Percentiles rank a stretch among this genome's conserved stretches.
These are phyloP conservation scores for Orestias chungarensis DNA, from an alignment of 2,797 vertebrate genomes.

Conservation along the genomic window DNA sequence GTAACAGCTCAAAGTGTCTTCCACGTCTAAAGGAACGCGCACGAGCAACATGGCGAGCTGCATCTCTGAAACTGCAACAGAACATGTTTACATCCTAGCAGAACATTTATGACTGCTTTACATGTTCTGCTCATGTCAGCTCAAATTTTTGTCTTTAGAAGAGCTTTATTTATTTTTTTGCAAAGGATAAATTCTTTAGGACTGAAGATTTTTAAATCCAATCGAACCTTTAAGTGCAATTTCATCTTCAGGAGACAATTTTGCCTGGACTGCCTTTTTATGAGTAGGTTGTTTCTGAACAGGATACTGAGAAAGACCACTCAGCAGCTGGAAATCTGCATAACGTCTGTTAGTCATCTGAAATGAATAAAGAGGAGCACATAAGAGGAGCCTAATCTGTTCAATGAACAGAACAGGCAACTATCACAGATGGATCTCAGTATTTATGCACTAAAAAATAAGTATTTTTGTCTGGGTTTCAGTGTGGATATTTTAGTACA, in stretches of 20 bases:
- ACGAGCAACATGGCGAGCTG: slow-evolving; percentile 76
- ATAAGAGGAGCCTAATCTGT: background rate
- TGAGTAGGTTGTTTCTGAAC: background rate
- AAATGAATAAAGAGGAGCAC: slow-evolving; percentile 30
- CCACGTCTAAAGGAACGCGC: slow-evolving; percentile 88
- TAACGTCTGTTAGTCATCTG: slow-evolving; percentile 89
- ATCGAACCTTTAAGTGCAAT: slow-evolving; percentile 57
- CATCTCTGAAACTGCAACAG: slow-evolving; percentile 71
- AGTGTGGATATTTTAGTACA: too few species aligned
- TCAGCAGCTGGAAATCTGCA: slow-evolving; percentile 75
- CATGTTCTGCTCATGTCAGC: background rate
- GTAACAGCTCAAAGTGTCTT: slow-evolving; percentile 86
- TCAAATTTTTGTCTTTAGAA: background rate
- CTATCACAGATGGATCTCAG: background rate
- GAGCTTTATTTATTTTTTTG: background rate
- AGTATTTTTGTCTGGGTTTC: too few species aligned
- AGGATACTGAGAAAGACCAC: slow-evolving; percentile 34
- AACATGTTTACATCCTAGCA: slow-evolving; percentile 10
- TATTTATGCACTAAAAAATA: slow-evolving; percentile 2
- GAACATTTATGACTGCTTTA: background rate
- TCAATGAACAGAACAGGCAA: background rate
- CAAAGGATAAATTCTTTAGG: background rate
- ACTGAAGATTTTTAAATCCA: background rate
- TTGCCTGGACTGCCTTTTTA: slow-evolving; percentile 21
- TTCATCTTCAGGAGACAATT: background rate